phyloP scores from a whole-genome alignment of 2,113 vertebrate genomes.

The Paradisaea rubra region DNA sequence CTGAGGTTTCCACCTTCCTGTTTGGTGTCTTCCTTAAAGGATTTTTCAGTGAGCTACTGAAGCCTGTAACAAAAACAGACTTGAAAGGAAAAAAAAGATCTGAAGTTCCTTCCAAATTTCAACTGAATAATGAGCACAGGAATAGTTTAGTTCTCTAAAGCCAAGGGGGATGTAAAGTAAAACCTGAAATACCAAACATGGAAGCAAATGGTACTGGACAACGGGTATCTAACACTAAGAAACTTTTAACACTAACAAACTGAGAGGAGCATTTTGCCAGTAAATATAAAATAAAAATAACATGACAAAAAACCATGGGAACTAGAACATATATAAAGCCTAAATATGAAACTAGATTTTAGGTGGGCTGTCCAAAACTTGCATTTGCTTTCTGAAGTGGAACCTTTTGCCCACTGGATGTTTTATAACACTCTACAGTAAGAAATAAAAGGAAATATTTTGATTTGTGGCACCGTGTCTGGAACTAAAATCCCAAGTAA shows the following conservation, averaged over 20 bases:
- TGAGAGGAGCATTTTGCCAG: neutral
- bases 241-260: neutral
- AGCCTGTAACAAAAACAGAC: constrained; percentile 3
- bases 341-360: neutral
- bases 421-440: neutral
- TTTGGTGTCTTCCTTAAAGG: neutral
- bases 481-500: constrained; percentile 14
- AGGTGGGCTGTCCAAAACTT: neutral
- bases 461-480: constrained; percentile 5
- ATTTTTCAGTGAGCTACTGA: neutral
- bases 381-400: neutral
- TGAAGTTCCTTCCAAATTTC: constrained; percentile 23
- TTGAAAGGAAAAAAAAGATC: neutral
- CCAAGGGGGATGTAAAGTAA: neutral
- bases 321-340: neutral
- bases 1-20: neutral
- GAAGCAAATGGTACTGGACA: neutral
- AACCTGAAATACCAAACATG: neutral
- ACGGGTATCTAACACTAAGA: neutral
- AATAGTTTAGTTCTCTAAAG: neutral
- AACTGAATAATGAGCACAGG: neutral
- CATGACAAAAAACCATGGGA: neutral
- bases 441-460: constrained; percentile 26
- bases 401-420: neutral
- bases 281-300: neutral